Conservation (phyloP, 2,888 invertebrate genomes). For the Diarsia brunnea region DNA sequence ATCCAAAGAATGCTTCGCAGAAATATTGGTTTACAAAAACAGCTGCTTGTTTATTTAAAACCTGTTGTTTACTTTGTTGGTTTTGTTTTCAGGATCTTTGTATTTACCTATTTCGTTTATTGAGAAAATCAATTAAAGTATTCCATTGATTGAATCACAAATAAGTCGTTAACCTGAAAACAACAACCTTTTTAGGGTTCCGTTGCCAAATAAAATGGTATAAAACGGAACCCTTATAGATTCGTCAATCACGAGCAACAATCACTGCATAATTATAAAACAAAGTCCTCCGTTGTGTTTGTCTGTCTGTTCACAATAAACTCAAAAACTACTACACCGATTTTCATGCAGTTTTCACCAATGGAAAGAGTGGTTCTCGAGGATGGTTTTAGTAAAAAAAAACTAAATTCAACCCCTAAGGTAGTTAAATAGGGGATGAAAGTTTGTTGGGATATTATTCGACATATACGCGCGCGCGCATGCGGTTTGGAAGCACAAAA, state of each 20-base stretch:
- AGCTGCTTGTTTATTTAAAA: conserved; percentile 5
- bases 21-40: conserved; percentile 20
- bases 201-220: background rate
- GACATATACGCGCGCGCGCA: too few species aligned
- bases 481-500: too few species aligned
- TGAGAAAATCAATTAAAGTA: background rate
- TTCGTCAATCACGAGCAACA: background rate
- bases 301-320: too few species aligned
- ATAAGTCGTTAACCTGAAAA: background rate
- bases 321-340: too few species aligned
- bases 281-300: too few species aligned
- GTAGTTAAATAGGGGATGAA: too few species aligned
- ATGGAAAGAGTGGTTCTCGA: too few species aligned
- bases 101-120: conserved; percentile 5
- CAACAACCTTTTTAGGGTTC: background rate
- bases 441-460: too few species aligned
- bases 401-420: too few species aligned
- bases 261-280: too few species aligned
- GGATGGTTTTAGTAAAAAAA: too few species aligned
- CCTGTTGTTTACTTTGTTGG: conserved; percentile 12
- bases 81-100: background rate
- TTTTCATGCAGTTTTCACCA: too few species aligned
- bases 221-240: background rate
- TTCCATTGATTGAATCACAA: background rate
- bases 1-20: conserved; percentile 12